A percentile compares a stretch with the other conserved stretches of the same genome.
These are phyloP conservation scores for Pterostichus niger DNA, from an alignment of 2,888 invertebrate genomes.

Conservation along the genomic window DNA sequence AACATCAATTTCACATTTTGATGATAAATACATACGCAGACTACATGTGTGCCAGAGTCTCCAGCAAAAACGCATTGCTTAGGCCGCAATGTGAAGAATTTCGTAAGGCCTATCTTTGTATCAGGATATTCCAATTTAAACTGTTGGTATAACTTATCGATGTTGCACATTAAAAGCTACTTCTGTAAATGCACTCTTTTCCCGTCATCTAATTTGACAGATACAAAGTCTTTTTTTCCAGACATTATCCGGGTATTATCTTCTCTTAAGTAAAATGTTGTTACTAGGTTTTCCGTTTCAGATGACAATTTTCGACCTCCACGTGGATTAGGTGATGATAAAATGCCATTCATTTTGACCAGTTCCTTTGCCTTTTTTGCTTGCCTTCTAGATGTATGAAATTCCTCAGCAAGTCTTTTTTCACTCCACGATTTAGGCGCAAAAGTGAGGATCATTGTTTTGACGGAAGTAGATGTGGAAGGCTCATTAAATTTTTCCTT, in stretches of 20 bases:
- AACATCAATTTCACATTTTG: conserved; percentile 64
- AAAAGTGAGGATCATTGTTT: background rate
- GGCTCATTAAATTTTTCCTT: no score
- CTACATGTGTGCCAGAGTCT: conserved; percentile 68
- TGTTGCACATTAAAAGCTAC: conserved; percentile 63
- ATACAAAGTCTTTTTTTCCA: conserved; percentile 66
- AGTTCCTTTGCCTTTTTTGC: no score
- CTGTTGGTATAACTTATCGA: conserved; percentile 54
- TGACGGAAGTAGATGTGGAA: background rate
- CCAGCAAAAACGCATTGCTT: conserved; percentile 45
- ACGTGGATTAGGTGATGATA: background rate
- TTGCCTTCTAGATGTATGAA: no score
- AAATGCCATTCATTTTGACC: no score
- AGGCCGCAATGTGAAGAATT: no score
- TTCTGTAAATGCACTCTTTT: conserved; percentile 66
- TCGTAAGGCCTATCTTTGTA: no score
- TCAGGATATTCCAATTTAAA: conserved; percentile 63
- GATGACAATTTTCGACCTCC: background rate
- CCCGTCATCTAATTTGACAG: conserved; percentile 58
- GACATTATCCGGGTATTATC: conserved; percentile 61
- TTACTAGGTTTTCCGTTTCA: background rate
- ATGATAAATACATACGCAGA: conserved; percentile 67
- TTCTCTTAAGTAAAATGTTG: conserved; percentile 62
- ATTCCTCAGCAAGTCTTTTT: conserved; percentile 18
- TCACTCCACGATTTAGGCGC: background rate